Evolutionary conservation across 1,140 invertebrate species (phyloP), one percentile per base, ranked within the genome.

Genomic region (Eulimnadia texana): DNA sequence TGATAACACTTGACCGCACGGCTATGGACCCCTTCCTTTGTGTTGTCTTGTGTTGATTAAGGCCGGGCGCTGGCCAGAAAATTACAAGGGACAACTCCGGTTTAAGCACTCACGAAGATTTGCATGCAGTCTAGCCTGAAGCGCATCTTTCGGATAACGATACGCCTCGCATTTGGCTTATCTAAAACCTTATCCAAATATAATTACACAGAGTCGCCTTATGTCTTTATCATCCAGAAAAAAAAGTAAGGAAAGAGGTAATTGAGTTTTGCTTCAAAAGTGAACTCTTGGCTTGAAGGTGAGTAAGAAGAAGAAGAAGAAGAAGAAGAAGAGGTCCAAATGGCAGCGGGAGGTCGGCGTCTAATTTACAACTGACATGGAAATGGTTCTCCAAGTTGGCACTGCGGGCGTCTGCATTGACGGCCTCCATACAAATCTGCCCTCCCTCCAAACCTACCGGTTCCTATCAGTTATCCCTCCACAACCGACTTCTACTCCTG

Each of bases 311-410:
- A 47, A n/a, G n/a, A n/a, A 33, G 55, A 27, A 28, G 55, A 57
- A 23, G 24, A 57, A 57, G 25, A 57, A 57, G 55, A 57, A 20
- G 33, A 57, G 55, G 55, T 57, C 33, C 55, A 57, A 27, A 29
- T 57, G 27, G 22, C 55, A 28, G 25, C 27, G 28, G 27, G 55
- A 33, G 33, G 27, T 57, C 55, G 27, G 24, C 55, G 29, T 57
- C 27, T 57, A 57, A 57, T 57, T 57, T 57, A 57, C 55, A 57
- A 57, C 55, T 42, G 55, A 57, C 55, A 57, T 57, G 55, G 29
- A 57, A 57, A 57, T 29, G 55, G 55, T 57, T 33, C 33, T 57
- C 55, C 55, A 57, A 57, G 27, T 57, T 57, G 55, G 55, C 55
- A 57, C 55, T 57, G 55, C 55, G 55, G 55, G 55, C 55, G 55